Evolutionary conservation across 2,888 invertebrate species (phyloP), one percentile per base, ranked within the genome.

Genomic region (Itoplectis maculator): DNA sequence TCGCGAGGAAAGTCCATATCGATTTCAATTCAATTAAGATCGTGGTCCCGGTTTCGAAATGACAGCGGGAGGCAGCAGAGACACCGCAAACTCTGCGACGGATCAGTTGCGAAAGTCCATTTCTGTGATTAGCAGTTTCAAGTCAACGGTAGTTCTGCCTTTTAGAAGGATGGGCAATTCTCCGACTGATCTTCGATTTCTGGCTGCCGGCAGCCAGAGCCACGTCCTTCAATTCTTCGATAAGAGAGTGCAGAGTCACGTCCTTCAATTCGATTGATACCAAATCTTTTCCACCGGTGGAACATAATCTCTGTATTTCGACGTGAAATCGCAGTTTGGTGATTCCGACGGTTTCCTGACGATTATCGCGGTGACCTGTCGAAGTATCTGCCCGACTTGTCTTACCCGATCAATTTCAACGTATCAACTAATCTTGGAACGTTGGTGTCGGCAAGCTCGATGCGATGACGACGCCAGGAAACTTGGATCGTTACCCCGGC

Each of bases 401-500:
- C 51, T 54, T 54, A 68, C 59, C 61, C 18, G 29, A 68, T 54
- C 61, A 42, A 70, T 70, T 40, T 66, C 35, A 65, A 54, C 56
- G 74, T 77, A 45, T 51, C 42, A 9, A 56, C 47, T 49, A 70
- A 73, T 37, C 40, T 45, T 42, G 40, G 35, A 56, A 66, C 23
- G 54, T 42, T 69, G 15, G 23, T 63, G 61, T 54, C 40, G 45
- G 61, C 29, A 42, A 42, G 20, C 45, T 66, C 66, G 15, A 63
- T 40, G 40, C 15, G 56, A 7, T 18, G 18, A 15, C 56, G 29
- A 20, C 35, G 47, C 49, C 47, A 45, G 37, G 47, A 69, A 74
- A 69, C 63, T 74, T 61, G 9, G 54, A 78, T 35, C 54, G 18
- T 78, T 81, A 78, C 63, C 51, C n/a, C 15, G 18, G 29, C 35